Evolutionary conservation across 1,140 invertebrate genomes (phyloP).

Genomic region (Brachionus plicatilis): DNA sequence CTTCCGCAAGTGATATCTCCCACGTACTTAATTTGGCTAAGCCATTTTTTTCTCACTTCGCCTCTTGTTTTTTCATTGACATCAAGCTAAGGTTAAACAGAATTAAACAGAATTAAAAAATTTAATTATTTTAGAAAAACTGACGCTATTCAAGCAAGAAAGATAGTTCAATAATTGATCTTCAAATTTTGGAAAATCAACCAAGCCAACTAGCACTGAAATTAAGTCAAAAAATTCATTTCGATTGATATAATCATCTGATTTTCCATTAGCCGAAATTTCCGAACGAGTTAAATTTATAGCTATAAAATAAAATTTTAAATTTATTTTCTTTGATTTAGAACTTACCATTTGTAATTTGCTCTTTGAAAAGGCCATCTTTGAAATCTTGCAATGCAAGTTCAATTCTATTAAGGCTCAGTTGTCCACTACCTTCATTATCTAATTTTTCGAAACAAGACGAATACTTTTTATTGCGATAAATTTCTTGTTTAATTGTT

Average conservation of each 20-base stretch:
- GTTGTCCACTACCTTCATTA: slow-evolving; percentile 36
- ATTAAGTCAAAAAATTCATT: slow-evolving; percentile 29
- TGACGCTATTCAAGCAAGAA: background rate
- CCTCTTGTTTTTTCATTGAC: slow-evolving; percentile 53
- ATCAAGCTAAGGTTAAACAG: slow-evolving; percentile 46
- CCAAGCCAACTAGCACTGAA: background rate
- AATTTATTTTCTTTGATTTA: background rate
- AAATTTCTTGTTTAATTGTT: background rate
- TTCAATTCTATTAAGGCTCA: background rate
- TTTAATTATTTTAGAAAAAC: background rate
- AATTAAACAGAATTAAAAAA: background rate
- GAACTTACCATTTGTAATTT: background rate
- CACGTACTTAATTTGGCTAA: slow-evolving; percentile 49
- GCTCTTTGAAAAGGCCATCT: slow-evolving; percentile 13
- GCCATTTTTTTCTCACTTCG: slow-evolving; percentile 55
- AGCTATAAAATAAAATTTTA: background rate
- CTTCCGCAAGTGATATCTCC: slow-evolving; percentile 50
- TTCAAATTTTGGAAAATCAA: slow-evolving; percentile 36
- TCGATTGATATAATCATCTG: background rate
- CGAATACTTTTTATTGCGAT: background rate
- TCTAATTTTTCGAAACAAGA: slow-evolving; percentile 30
- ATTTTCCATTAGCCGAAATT: background rate
- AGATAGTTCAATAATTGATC: slow-evolving; percentile 21
- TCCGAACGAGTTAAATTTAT: slow-evolving; percentile 20
- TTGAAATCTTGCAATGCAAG: slow-evolving; percentile 1